These are phyloP conservation scores for Tetramorium simillimum DNA, from an alignment of 1,140 invertebrate species.

Conservation along the genomic window DNA sequence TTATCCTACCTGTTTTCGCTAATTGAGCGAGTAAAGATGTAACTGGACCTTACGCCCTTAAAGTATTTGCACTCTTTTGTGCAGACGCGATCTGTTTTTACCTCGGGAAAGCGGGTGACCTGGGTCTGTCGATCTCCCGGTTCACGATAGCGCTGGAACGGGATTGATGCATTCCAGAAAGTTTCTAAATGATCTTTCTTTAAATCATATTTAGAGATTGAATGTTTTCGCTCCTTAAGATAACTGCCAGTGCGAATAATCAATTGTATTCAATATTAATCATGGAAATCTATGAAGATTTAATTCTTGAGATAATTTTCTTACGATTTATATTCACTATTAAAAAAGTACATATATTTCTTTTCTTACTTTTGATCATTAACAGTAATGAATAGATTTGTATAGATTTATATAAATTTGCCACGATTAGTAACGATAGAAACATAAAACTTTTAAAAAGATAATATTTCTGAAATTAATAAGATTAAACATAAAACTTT, in stretches of 20 bases:
- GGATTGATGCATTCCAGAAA: background rate
- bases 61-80: constrained; percentile 83
- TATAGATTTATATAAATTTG: background rate
- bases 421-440: no score
- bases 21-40: constrained; percentile 86
- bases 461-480: no score
- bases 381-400: background rate
- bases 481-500: no score
- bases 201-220: background rate
- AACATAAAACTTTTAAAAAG: no score
- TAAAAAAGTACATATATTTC: no score
- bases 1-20: constrained; percentile 85
- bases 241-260: background rate
- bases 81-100: constrained; percentile 78
- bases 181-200: background rate
- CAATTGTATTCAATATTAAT: background rate
- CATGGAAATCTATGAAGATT: no score
- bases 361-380: background rate
- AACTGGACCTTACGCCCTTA: constrained; percentile 84
- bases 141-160: background rate
- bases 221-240: background rate
- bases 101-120: constrained; percentile 44
- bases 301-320: no score
- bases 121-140: background rate
- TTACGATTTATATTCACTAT: no score